Evolutionary conservation across 1,140 invertebrate species (phyloP), one percentile per base, ranked within the genome.

Genomic region (Bombus haemorrhoidalis): DNA sequence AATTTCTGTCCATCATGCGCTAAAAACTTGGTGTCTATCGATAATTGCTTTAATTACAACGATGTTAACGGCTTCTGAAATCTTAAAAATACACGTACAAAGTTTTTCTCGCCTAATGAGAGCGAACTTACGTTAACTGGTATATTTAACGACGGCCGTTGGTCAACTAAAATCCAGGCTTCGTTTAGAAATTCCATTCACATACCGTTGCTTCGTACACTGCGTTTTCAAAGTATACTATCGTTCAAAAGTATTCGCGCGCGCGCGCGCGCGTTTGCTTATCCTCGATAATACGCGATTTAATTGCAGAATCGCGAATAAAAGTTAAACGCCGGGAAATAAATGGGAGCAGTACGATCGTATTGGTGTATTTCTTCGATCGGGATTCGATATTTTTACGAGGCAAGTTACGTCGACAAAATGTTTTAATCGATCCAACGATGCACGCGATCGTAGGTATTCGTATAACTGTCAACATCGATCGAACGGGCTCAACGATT

Each of bases 21-120:
- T 74, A 53, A 41, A 84, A 87, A 68, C 86, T 62, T 18, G n/a
- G 57, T 37, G 69, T 73, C 68, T 62, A 69, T 66, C 59, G 62
- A 74, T 87, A 85, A 87, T 87, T 85, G 83, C 32, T 85, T 85
- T 80, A 85, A 87, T 87, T 87, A 64, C 82, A 22, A 15, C 57
- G 59, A 74, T 28, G 53, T 39, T 78, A 78, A 78, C 57, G 68
- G 22, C 59, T 22, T 32, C 8, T 32, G 32, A 71, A 53, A 72
- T 10, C 25, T 47, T 28, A 47, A 66, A 66, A 66, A 74, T 81
- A 34, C 64, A 8, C 6, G 18, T 22, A 28, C 41, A 66, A 80
- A 64, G n/a, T 64, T 37, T 80, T 13, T 22, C 9, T 64, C 53
- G 64, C 22, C n/a, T 80, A 80, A 80, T 37, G 83, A 80, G 39